Conservation (phyloP, 2,113 vertebrate species). For the Mustelus asterias region DNA sequence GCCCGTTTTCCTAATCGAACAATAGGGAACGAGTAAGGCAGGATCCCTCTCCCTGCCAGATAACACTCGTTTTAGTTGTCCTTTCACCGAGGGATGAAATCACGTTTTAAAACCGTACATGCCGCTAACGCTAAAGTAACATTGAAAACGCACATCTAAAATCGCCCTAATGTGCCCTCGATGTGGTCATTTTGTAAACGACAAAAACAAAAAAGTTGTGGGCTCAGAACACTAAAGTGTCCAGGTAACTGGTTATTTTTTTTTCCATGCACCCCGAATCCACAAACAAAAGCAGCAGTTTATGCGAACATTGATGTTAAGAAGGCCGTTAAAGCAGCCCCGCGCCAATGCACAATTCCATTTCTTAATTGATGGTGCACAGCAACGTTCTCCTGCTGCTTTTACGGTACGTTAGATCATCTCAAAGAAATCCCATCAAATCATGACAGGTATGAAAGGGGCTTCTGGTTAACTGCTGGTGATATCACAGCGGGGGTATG, state of each 20-base stretch:
- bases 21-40: neutral
- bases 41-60: neutral
- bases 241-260: neutral
- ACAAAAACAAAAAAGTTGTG: neutral
- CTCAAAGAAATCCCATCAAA: constrained; percentile 32
- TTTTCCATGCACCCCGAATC: neutral
- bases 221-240: neutral
- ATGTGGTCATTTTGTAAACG: neutral
- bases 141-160: neutral
- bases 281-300: constrained; percentile 8
- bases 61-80: neutral
- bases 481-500: constrained; percentile 17
- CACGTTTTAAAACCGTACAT: neutral
- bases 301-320: neutral
- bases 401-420: constrained; percentile 33
- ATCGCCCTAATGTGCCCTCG: neutral
- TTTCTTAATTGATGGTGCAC: constrained; percentile 22
- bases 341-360: neutral
- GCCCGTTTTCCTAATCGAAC: neutral
- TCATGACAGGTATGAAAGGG: constrained; percentile 31
- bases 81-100: neutral
- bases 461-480: constrained; percentile 30
- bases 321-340: neutral
- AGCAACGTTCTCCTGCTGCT: neutral
- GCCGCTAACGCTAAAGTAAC: neutral